Base-by-base conservation (phyloP, 1,140 invertebrate genomes). In the Brachionus paranguensis region DNA sequence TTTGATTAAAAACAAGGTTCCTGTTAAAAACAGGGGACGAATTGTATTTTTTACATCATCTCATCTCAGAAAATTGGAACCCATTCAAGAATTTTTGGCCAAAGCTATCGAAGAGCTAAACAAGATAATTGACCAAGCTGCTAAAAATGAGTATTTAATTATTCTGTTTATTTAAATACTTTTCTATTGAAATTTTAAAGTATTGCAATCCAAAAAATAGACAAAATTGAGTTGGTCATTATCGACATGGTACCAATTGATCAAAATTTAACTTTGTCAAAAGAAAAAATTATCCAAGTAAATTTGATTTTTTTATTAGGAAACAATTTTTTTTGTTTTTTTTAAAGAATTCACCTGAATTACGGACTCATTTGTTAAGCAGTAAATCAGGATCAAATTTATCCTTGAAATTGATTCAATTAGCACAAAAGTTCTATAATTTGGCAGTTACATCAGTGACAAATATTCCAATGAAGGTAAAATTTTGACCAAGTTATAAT, bases 381-480 rank as follows among this genome's bases (percentile, higher is more conserved):
- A 91, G 93, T 14, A 92, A 92, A 88, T 93, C 93, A 85, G 90
- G 90, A 88, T 89, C 89, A 88, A 88, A 85, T 83, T 85, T 91
- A 33, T 89, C 90, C 74, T 86, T 87, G 70, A 90, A 89, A 84
- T 81, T 91, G 50, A 86, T 89, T 8, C 85, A 88, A 72, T 86
- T 91, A 17, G 89, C 89, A 4, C 88, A 91, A 84, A 87, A 88
- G 43, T 96, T 98, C 89, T 98, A 96, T 87, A 92, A 94, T 87
- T 90, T 99, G n/a, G 93, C 95, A 1, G 96, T 94, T 78, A 98
- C 96, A 12, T 97, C 95, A 1, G 96, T 99, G 0, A 98, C 96
- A 29, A 96, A 96, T 24, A 99, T 99, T 87, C 96, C 96, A 4
- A 99, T 99, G 96, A 99, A 99, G 91, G 90, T 90, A 85, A 70